Percentiles rank a stretch among this genome's conserved stretches.
These are phyloP conservation scores for Rynchops niger DNA, from an alignment of 2,113 vertebrate genomes.

Conservation along the genomic window DNA sequence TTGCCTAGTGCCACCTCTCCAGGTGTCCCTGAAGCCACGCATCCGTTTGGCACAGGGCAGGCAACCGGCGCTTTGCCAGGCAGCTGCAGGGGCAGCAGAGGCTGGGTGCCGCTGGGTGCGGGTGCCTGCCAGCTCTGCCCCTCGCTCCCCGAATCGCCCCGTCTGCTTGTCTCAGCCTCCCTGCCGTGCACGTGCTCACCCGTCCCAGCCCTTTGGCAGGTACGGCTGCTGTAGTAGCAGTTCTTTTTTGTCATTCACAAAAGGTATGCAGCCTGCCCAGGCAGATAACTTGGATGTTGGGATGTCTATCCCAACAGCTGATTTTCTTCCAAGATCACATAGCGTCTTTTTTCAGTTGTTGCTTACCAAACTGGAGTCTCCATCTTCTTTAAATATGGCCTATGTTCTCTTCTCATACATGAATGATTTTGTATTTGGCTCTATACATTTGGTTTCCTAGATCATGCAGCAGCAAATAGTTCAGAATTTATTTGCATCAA, in stretches of 20 bases:
- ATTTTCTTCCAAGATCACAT: not conserved
- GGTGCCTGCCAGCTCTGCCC: not conserved
- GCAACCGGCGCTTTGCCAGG: not conserved
- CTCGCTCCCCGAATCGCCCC: fast-evolving
- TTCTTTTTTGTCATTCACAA: not conserved
- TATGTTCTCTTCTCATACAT: not conserved
- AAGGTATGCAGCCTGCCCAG: not conserved
- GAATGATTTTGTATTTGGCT: not conserved
- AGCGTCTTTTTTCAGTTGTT: not conserved
- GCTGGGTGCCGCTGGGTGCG: fast-evolving
- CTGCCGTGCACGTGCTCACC: not conserved
- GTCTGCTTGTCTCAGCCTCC: not conserved
- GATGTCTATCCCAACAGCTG: not conserved
- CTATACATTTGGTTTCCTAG: fast-evolving
- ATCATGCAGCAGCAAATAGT: not conserved
- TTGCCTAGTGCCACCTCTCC: not conserved
- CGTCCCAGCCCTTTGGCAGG: fast-evolving
- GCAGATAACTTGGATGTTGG: not conserved
- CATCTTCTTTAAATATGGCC: not conserved
- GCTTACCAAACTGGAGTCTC: not conserved
- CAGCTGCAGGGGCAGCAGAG: fast-evolving
- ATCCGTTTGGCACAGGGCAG: not conserved
- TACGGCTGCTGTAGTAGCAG: not conserved
- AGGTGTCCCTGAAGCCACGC: not conserved
- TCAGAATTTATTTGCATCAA: not conserved